A percentile compares a stretch with the other conserved stretches of the same genome.
These are phyloP conservation scores for Channa striata DNA, from an alignment of 2,797 vertebrate genomes.

Conservation along the genomic window DNA sequence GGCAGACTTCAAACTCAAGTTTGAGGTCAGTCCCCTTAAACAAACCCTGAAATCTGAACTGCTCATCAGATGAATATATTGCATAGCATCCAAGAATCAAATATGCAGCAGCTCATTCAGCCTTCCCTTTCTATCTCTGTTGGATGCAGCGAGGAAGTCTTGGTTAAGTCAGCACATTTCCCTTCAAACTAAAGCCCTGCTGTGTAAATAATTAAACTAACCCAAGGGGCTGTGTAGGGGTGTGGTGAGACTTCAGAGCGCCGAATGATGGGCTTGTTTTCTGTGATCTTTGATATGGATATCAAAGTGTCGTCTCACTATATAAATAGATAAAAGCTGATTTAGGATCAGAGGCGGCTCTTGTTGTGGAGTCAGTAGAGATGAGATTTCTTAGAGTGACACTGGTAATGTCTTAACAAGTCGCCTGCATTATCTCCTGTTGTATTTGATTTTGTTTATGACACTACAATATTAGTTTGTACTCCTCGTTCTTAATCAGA, in stretches of 20 bases:
- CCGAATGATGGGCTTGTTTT: conserved; percentile 50
- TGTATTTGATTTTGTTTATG: not conserved
- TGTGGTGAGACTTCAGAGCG: conserved; percentile 65
- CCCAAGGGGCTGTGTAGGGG: conserved; percentile 51
- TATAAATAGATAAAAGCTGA: conserved; percentile 63
- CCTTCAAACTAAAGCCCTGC: conserved; percentile 54
- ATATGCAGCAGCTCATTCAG: conserved; percentile 48
- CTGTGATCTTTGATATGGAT: conserved; percentile 65
- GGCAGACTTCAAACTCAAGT: too few relatives aligned
- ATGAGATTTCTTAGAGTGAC: conserved; percentile 27
- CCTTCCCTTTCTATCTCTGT: conserved; percentile 49
- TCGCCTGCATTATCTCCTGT: not conserved
- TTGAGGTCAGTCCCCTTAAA: too few relatives aligned
- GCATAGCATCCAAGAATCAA: conserved; percentile 27
- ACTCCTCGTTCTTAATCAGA: not conserved
- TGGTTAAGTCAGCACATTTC: conserved; percentile 72
- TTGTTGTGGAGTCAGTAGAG: conserved; percentile 37
- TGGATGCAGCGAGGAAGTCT: conserved; percentile 48
- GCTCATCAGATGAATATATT: not conserved
- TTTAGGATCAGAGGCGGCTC: conserved; percentile 35
- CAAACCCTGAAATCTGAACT: too few relatives aligned
- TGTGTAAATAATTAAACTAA: conserved; percentile 75
- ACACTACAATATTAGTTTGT: conserved; percentile 16
- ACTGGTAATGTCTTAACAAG: conserved; percentile 5
- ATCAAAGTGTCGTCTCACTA: conserved; percentile 65